Base-by-base conservation (phyloP, 2,113 vertebrate species). In the Syngnathus typhle region DNA sequence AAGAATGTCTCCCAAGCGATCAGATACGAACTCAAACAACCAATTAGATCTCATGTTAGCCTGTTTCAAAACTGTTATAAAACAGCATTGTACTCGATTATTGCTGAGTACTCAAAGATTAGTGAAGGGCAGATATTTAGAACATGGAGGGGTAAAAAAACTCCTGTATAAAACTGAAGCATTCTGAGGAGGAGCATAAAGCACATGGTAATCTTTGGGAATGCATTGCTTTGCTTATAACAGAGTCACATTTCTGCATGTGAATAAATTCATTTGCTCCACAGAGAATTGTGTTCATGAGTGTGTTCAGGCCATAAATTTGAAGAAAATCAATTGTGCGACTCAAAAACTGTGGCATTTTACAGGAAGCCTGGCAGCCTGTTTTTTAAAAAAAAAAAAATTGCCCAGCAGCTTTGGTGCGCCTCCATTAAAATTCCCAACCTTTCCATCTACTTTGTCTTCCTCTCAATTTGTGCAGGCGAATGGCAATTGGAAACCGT, bases 401-500 rank as follows among this genome's bases (percentile, higher is more conserved):
- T 55, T 36, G 4, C 60, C 32, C n/a, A 49, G 58, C 10, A 15
- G 21, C 69, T 70, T 37, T 52, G 51, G 56, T 70, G 52, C 32
- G 60, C 36, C 59, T 61, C 75, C 76, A 83, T 75, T 83, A 74
- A 78, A 82, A 85, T 70, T 73, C 38, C 52, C 66, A 62, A 49
- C 54, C 60, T 60, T 47, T 60, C 55, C 62, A 27, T 69, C 74
- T 64, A 73, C 51, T 70, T 64, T 55, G 37, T 70, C 43, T 76
- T 70, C 5, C 21, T 27, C 60, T 75, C 75, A 77, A 83, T 83
- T 86, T 78, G 82, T 74, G 74, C 73, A 39, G 71, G 73, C 71
- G 84, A 77, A 80, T 84, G 87, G 75, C 67, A 71, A 83, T 82
- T 69, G 70, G 59, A 80, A 67, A 65, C 65, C 60, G 72, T 64